phyloP scores from a whole-genome alignment of 2,113 vertebrate genomes.

The Myotis yumanensis region DNA sequence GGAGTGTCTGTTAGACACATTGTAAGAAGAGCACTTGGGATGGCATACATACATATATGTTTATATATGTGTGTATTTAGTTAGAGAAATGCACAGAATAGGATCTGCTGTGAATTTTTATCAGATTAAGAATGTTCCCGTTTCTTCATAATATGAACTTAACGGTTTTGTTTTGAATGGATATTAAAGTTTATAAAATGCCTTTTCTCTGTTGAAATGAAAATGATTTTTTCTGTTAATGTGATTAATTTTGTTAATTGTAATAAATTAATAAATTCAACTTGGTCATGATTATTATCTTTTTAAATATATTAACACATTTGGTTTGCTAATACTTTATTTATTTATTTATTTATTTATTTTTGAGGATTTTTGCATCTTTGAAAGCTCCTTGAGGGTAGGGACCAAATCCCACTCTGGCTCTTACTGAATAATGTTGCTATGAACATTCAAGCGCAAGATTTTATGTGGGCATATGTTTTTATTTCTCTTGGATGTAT shows the following conservation, averaged over 20 bases:
- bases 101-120: not conserved
- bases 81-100: not conserved
- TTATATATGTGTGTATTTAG: not conserved
- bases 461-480: not conserved
- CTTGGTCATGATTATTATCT: not conserved
- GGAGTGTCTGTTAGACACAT: not conserved
- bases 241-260: not conserved
- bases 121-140: not conserved
- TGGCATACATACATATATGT: not conserved
- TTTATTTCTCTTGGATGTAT: not conserved
- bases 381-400: not conserved
- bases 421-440: not conserved
- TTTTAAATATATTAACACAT: not conserved
- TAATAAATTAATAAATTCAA: not conserved
- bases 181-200: constrained; percentile 8
- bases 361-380: constrained; percentile 26
- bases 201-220: not conserved
- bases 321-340: not conserved
- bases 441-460: not conserved
- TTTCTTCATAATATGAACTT: not conserved
- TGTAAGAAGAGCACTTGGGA: not conserved
- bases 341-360: not conserved
- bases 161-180: not conserved
- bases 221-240: not conserved
- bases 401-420: not conserved